These are phyloP conservation scores for Mustela lutreola DNA, from an alignment of 2,113 vertebrate species.

Conservation along the genomic window DNA sequence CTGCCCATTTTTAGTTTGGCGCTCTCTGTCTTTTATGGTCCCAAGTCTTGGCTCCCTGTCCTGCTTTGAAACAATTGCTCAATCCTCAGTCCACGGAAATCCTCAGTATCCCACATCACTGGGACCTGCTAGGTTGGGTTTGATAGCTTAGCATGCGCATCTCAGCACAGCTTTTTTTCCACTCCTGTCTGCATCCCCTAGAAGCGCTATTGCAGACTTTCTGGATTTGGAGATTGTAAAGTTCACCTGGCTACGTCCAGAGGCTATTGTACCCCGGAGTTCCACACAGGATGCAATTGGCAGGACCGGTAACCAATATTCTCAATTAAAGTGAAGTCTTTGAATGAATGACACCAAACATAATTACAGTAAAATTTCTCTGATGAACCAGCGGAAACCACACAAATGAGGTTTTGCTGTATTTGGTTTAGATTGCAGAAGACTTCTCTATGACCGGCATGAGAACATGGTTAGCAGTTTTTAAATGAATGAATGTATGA, in stretches of 20 bases:
- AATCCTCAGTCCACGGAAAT: background rate
- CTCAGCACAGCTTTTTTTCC: background rate
- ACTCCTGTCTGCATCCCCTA: background rate
- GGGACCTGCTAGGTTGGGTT: background rate
- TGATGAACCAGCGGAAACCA: background rate
- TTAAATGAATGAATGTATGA: slow-evolving; percentile 54
- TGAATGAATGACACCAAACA: background rate
- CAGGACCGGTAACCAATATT: background rate
- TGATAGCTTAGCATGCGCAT: too few species aligned
- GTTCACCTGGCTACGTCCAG: background rate
- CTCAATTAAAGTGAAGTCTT: slow-evolving; percentile 29
- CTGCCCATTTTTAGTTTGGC: background rate
- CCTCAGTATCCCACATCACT: background rate
- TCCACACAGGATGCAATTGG: background rate
- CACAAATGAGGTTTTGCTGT: slow-evolving; percentile 29
- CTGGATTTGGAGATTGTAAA: background rate
- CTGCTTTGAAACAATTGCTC: background rate
- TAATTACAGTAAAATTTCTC: background rate
- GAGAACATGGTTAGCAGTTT: background rate
- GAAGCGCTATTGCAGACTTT: background rate
- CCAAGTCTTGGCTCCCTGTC: slow-evolving; percentile 18
- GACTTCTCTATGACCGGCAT: background rate
- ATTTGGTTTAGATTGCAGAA: slow-evolving; percentile 20
- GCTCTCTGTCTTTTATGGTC: background rate
- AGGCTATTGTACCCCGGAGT: background rate